Conservation (phyloP, 2,113 vertebrate genomes). For the Uria aalge region DNA sequence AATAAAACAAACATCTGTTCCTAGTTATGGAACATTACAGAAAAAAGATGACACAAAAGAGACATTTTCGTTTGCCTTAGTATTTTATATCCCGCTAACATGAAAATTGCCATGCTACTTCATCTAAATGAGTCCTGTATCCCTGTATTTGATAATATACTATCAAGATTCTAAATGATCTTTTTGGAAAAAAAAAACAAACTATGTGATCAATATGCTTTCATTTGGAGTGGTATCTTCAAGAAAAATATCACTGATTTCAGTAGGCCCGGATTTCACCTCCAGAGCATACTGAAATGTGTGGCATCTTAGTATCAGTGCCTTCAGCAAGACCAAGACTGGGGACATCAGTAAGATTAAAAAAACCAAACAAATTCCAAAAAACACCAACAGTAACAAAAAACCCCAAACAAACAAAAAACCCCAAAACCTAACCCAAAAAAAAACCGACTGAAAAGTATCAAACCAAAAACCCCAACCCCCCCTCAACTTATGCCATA, state of each 20-base stretch:
- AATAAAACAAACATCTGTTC: background rate
- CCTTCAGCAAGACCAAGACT: background rate
- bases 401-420: background rate
- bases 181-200: background rate
- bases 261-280: background rate
- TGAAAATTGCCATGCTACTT: background rate
- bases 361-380: background rate
- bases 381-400: too few species aligned
- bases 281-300: background rate
- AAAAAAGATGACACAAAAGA: background rate
- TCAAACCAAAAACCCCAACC: background rate
- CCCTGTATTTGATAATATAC: background rate
- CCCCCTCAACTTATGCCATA: accelerated
- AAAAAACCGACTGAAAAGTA: accelerated
- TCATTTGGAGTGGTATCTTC: background rate
- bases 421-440: too few species aligned
- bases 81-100: background rate
- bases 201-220: background rate
- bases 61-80: background rate
- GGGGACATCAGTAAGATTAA: background rate
- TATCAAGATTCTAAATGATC: background rate
- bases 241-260: background rate
- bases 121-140: background rate
- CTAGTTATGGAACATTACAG: background rate
- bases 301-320: background rate